phyloP scores from a whole-genome alignment of 2,113 vertebrate species.

The Hyperopisus bebe region DNA sequence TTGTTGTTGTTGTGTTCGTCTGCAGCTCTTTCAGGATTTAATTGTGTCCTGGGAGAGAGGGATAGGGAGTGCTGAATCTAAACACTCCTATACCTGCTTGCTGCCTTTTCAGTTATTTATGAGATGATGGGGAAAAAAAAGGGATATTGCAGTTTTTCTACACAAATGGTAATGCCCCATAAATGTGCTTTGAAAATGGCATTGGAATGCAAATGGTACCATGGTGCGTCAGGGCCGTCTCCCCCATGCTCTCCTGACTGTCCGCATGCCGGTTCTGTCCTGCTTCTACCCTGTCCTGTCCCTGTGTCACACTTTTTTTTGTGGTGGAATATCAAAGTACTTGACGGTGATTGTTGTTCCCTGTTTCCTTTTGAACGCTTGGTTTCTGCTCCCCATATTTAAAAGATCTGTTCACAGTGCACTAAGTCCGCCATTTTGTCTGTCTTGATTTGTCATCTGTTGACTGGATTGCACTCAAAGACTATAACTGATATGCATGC shows the following conservation, averaged over 20 bases:
- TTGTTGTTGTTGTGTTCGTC: neutral
- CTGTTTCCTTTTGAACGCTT: neutral
- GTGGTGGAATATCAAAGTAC: neutral
- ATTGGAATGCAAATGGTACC: constrained; percentile 64
- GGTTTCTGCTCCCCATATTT: neutral
- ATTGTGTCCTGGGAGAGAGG: constrained; percentile 13
- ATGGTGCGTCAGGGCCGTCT: constrained; percentile 38
- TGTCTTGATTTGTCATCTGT: neutral
- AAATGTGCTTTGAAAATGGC: constrained; percentile 60
- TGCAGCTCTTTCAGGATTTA: constrained; percentile 11
- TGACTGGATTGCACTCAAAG: neutral
- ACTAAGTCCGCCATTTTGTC: neutral
- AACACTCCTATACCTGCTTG: neutral
- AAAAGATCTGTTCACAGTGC: neutral
- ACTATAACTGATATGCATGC: neutral
- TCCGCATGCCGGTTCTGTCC: constrained; percentile 43
- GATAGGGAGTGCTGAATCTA: neutral
- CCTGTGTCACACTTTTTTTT: neutral
- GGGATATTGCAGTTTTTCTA: constrained; percentile 33
- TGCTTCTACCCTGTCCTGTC: constrained; percentile 27
- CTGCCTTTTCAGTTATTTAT: constrained; percentile 14
- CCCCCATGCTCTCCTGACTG: constrained; percentile 29
- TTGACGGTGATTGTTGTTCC: neutral
- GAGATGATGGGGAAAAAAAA: constrained; percentile 18
- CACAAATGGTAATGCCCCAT: constrained; percentile 22